phyloP scores from a whole-genome alignment of 2,888 invertebrate species.

The Metalampra italica region DNA sequence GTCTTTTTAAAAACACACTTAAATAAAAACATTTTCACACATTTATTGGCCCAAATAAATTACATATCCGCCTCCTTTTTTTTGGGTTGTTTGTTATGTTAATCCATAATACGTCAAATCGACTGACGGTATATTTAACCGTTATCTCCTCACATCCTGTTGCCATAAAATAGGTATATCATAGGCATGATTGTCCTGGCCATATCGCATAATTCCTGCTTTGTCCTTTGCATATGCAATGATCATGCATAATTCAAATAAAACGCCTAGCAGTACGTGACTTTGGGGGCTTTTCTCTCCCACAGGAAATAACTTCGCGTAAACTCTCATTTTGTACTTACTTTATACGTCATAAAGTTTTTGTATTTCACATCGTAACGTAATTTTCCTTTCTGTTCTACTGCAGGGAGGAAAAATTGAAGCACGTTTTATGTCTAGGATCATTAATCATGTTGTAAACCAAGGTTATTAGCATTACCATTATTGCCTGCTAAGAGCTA shows the following conservation, averaged over 20 bases:
- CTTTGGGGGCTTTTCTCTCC: slow-evolving; percentile 21
- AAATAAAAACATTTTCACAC: no score
- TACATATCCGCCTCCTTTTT: no score
- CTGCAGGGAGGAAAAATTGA: slow-evolving; percentile 2
- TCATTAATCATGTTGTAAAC: slow-evolving; percentile 29
- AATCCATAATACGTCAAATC: no score
- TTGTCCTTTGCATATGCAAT: slow-evolving; percentile 39
- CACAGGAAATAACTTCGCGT: slow-evolving; percentile 24
- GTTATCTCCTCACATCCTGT: not conserved
- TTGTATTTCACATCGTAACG: not conserved
- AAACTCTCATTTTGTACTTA: slow-evolving; percentile 8
- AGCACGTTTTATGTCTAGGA: slow-evolving; percentile 16
- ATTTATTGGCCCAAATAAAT: no score
- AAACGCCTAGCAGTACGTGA: slow-evolving; percentile 26
- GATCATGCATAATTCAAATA: slow-evolving; percentile 48
- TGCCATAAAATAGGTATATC: slow-evolving; percentile 13
- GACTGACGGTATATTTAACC: not conserved
- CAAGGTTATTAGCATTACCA: slow-evolving; percentile 29
- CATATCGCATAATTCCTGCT: slow-evolving; percentile 39
- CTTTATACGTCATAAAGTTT: not conserved
- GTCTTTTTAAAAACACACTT: no score
- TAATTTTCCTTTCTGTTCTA: slow-evolving; percentile 2
- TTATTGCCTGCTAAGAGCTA: slow-evolving; percentile 16
- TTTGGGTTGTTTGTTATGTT: no score
- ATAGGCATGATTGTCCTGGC: slow-evolving; percentile 21